These are phyloP conservation scores for Syrrhaptes paradoxus DNA, from an alignment of 2,113 vertebrate genomes.

Conservation along the genomic window DNA sequence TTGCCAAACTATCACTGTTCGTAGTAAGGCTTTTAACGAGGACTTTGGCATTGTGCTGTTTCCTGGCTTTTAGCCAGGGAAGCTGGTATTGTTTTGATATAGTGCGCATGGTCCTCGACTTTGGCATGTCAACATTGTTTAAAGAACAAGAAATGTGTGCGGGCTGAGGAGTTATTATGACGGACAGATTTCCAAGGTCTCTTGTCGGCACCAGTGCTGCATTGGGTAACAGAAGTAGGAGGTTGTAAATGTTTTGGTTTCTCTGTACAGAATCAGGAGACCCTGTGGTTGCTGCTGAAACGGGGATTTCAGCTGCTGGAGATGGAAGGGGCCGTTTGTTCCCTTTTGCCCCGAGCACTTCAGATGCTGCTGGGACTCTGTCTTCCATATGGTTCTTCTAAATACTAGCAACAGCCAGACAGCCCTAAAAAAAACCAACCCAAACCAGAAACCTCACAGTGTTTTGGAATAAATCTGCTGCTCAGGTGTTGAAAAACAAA, in stretches of 20 bases:
- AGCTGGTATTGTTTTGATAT: constrained; percentile 70
- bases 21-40: not conserved
- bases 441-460: not conserved
- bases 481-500: not conserved
- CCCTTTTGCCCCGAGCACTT: not conserved
- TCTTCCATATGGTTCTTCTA: not conserved
- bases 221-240: not conserved
- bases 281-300: not conserved
- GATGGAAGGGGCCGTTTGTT: not conserved
- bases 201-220: not conserved
- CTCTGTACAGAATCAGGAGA: not conserved
- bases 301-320: not conserved
- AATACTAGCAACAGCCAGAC: not conserved
- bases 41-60: constrained; percentile 21
- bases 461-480: not conserved
- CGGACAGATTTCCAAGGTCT: constrained; percentile 43
- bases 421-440: not conserved
- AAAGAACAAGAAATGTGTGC: constrained; percentile 48
- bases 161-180: constrained; percentile 6
- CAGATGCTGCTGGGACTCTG: not conserved
- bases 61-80: constrained; percentile 44
- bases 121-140: constrained; percentile 54
- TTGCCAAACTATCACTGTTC: not conserved
- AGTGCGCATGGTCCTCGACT: constrained; percentile 52
- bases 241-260: constrained; percentile 41